Evolutionary conservation across 2,113 vertebrate species (phyloP), one percentile per base, ranked within the genome.

Genomic region (Glaucomys volans): DNA sequence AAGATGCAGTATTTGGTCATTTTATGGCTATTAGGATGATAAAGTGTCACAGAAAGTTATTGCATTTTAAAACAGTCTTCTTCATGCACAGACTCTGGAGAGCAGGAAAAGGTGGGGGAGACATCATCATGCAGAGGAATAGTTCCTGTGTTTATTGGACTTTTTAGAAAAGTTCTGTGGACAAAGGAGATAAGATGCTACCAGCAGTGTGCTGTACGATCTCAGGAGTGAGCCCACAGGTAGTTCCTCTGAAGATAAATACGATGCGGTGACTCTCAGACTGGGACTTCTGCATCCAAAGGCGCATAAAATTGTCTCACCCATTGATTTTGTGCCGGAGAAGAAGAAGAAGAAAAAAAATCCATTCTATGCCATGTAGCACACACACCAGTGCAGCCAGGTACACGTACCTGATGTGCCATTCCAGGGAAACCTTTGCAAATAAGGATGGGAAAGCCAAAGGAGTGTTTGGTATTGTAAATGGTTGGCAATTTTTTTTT

Each of bases 1-100:
- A 88, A 95, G 72, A 79, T 50, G 52, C 2, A 1, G 8, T 32
- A 24, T 89, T 94, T 64, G 47, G 54, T 69, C 71, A 16, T 62
- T 94, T 83, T 77, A 92, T 37, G 90, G 74, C 77, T 94, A 54
- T 93, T 79, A 87, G 85, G 77, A 91, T 44, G 67, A 91, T 64
- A 77, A 94, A 76, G 47, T 64, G 40, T 44, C 57, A 77, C 1
- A 24, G 81, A 92, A 76, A 72, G 28, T 79, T 94, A 76, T 22
- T 94, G 94, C n/a, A n/a, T 28, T 44, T 83, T 82, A 82, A 90
- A 71, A 81, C 76, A 80, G 44, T 74, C 1, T 81, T 92, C 62
- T 87, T 40, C 54, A 54, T 24, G 50, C 87, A 76, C 79, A 79
- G 81, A 69, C 67, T 44, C 81, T 26, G 26, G 80, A 62, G 90